These are phyloP conservation scores for Meloidogyne floridensis DNA, from an alignment of 1,140 invertebrate species.

Conservation along the genomic window DNA sequence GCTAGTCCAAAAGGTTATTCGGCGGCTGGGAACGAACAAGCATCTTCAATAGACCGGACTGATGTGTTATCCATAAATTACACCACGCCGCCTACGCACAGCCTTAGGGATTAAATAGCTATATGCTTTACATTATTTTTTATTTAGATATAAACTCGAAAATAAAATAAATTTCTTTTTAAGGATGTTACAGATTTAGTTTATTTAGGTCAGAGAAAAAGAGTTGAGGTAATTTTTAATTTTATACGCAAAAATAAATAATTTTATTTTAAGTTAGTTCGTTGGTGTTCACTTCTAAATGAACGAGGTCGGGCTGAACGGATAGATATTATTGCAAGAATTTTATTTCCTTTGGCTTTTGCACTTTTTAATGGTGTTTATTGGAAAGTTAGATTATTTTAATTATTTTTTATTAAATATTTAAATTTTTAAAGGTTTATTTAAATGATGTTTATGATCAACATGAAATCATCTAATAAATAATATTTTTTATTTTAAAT, in stretches of 20 bases:
- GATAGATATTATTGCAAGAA: slow-evolving; percentile 67
- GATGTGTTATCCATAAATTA: too few species aligned
- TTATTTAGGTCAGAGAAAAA: slow-evolving; percentile 59
- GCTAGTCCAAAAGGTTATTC: too few species aligned
- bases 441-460: background rate
- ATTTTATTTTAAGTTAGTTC: slow-evolving; percentile 41
- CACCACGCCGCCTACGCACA: too few species aligned
- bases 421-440: background rate
- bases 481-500: background rate
- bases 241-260: background rate
- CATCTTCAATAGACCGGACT: too few species aligned
- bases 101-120: too few species aligned
- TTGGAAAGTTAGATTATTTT: slow-evolving; percentile 42
- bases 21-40: too few species aligned
- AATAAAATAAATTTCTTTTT: slow-evolving; percentile 8
- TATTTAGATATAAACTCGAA: too few species aligned
- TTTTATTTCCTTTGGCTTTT: slow-evolving; percentile 69
- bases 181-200: slow-evolving; percentile 58
- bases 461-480: background rate
- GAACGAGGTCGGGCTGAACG: slow-evolving; percentile 63
- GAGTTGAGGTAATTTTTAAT: slow-evolving; percentile 49
- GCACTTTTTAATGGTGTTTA: slow-evolving; percentile 89
- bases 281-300: slow-evolving; percentile 61
- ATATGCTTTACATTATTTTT: too few species aligned
- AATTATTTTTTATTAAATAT: background rate